phyloP scores from a whole-genome alignment of 2,888 invertebrate genomes.

The Stomorhina lunata region DNA sequence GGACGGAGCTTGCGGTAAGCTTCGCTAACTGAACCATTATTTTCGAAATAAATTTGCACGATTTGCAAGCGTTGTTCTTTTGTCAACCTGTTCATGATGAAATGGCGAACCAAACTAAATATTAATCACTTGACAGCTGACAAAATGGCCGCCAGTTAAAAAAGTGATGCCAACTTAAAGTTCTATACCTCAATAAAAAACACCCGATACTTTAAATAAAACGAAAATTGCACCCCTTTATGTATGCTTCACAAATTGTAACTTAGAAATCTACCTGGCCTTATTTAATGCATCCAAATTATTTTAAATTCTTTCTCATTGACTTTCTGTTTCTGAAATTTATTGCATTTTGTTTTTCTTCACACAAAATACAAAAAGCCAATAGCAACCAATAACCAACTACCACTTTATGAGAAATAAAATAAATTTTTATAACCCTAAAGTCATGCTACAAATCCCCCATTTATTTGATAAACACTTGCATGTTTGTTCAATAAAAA shows the following conservation, averaged over 20 bases:
- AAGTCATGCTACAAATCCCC: constrained; percentile 43
- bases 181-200: no score
- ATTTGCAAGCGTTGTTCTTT: no score
- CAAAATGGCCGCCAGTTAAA: no score
- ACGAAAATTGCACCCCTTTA: not conserved
- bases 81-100: no score
- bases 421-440: constrained; percentile 43
- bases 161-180: no score
- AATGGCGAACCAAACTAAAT: no score
- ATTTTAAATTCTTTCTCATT: not conserved
- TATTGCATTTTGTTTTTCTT: constrained; percentile 17
- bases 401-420: constrained; percentile 29
- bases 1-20: no score
- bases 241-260: not conserved
- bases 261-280: not conserved
- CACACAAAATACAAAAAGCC: not conserved
- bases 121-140: no score
- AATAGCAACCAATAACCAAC: not conserved
- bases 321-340: constrained; percentile 31
- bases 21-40: no score
- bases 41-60: no score
- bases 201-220: no score
- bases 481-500: constrained; percentile 10
- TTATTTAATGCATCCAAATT: not conserved
- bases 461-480: constrained; percentile 36